phyloP scores from a whole-genome alignment of 2,888 invertebrate genomes.

The Acanthosepion pharaonis region DNA sequence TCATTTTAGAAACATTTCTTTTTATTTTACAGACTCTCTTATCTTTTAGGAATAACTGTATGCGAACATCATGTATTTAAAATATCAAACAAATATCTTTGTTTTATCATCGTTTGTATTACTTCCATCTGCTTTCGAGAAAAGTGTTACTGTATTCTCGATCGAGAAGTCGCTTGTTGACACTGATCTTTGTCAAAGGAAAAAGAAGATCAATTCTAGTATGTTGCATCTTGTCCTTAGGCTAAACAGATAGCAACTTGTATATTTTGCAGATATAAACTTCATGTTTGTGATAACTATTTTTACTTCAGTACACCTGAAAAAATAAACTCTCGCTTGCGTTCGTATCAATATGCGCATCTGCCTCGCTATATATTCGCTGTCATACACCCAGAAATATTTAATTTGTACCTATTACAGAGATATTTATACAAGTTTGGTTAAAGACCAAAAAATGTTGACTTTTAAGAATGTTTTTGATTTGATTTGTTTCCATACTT shows the following conservation, averaged over 20 bases:
- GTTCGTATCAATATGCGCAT: neutral
- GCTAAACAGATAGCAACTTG: neutral
- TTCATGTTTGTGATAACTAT: neutral
- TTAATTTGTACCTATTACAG: neutral
- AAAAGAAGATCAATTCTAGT: neutral
- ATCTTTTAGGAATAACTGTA: neutral
- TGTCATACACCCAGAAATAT: neutral
- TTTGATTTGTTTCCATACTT: no score
- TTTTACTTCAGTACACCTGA: neutral
- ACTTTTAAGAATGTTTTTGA: no score
- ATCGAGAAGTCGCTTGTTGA: neutral
- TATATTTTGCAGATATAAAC: slow-evolving; percentile 9
- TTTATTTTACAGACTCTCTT: neutral
- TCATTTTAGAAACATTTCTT: neutral
- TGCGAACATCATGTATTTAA: neutral
- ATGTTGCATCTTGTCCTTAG: neutral
- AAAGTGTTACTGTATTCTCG: neutral
- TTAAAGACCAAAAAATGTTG: no score
- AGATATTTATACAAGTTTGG: neutral
- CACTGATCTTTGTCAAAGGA: neutral
- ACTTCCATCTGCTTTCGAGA: neutral
- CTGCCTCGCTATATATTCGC: neutral
- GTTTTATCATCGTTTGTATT: neutral
- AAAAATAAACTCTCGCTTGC: neutral
- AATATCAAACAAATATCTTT: neutral